These are phyloP conservation scores for Phenganax subtilis DNA, from an alignment of 92 coral and sea anemone genomes.

Conservation along the genomic window DNA sequence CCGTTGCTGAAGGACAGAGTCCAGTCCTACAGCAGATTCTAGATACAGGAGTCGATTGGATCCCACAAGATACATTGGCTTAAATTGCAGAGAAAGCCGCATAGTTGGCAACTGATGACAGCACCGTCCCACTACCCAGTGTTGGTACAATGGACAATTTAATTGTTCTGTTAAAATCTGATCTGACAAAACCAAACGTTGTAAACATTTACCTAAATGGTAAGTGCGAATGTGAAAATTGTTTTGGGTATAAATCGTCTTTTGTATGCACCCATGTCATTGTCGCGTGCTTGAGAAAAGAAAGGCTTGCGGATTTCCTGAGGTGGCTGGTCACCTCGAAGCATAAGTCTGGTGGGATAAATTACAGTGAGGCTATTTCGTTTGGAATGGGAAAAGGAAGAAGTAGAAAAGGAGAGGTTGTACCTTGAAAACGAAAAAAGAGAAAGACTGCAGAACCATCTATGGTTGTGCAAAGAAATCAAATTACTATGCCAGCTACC, in stretches of 20 bases:
- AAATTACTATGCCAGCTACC: too few relatives aligned
- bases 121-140: neutral
- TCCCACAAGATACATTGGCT: conserved; percentile 39
- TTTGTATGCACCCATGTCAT: too few relatives aligned
- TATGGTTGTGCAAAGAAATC: too few relatives aligned
- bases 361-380: conserved; percentile 28
- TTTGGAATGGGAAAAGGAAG: conserved; percentile 47
- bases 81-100: conserved; percentile 31
- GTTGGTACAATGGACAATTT: conserved; percentile 32
- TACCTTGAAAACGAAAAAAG: conserved; percentile 1
- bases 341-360: conserved; percentile 37
- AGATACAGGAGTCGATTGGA: conserved; percentile 37
- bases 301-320: conserved; percentile 6
- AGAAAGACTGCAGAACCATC: too few relatives aligned
- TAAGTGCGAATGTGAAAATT: conserved; percentile 37
- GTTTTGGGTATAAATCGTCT: conserved; percentile 31
- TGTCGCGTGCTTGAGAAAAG: too few relatives aligned
- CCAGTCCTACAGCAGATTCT: neutral
- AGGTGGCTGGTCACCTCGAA: conserved; percentile 41
- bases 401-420: conserved; percentile 12
- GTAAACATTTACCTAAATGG: conserved; percentile 37
- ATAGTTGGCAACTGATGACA: neutral
- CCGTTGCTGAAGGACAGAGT: conserved; percentile 5
- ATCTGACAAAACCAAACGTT: conserved; percentile 43
- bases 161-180: conserved; percentile 31